These are phyloP conservation scores for Archilochus colubris DNA, from an alignment of 2,113 vertebrate genomes.

Conservation along the genomic window DNA sequence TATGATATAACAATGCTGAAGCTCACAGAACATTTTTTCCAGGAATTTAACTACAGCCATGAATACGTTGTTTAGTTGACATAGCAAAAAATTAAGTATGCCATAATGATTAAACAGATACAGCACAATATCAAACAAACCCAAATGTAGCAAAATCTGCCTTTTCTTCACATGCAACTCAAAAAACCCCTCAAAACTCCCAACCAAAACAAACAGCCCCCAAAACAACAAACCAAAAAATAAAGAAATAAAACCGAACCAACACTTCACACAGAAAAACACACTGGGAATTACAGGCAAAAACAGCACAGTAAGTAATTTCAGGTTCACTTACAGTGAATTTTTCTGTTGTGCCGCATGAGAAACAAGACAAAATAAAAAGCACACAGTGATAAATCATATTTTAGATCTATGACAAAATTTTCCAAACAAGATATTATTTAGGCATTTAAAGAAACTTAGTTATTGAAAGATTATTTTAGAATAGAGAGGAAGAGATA, in stretches of 20 bases:
- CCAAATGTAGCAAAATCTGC: not conserved
- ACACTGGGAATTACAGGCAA: slow-evolving; percentile 40
- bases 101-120: slow-evolving; percentile 10
- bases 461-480: not conserved
- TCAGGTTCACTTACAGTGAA: slow-evolving; percentile 77
- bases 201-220: too few relatives aligned
- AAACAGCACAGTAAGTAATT: slow-evolving; percentile 36
- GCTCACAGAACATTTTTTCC: not conserved
- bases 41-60: not conserved
- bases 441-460: not conserved
- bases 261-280: slow-evolving; percentile 46
- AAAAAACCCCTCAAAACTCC: not conserved
- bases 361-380: slow-evolving; percentile 73
- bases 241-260: not conserved
- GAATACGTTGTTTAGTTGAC: not conserved
- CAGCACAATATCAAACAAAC: slow-evolving; percentile 27
- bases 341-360: slow-evolving; percentile 75
- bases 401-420: not conserved
- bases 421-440: slow-evolving; percentile 27
- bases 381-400: slow-evolving; percentile 65
- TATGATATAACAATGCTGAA: not conserved
- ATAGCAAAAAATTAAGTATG: not conserved
- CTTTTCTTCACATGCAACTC: slow-evolving; percentile 26
- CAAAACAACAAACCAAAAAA: too few relatives aligned
- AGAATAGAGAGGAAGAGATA: not conserved